Conservation (phyloP, 2,797 vertebrate genomes). For the Macroramphosus scolopax region DNA sequence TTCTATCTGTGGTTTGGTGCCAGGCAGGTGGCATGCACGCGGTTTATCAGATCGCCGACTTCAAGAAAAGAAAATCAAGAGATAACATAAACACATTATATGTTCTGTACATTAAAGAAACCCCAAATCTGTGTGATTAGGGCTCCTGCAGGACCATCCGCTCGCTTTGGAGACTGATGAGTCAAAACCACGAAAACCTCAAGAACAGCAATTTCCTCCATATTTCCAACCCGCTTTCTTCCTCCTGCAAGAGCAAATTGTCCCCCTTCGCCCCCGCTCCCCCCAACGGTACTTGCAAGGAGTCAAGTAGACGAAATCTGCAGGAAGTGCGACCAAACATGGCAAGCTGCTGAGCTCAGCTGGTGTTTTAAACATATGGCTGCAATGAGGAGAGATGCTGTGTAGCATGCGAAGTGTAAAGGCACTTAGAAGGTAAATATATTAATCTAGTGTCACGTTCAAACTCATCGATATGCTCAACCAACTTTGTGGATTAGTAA, state of each 20-base stretch:
- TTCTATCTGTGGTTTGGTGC: neutral
- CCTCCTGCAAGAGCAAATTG: constrained; percentile 55
- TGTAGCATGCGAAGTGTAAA: too few relatives aligned
- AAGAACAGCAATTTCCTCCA: constrained; percentile 74
- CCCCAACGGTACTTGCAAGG: too few relatives aligned
- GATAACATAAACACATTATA: constrained; percentile 39
- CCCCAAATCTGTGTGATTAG: constrained; percentile 53
- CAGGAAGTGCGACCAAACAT: constrained; percentile 55
- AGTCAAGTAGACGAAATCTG: constrained; percentile 45
- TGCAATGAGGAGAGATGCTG: constrained; percentile 19
- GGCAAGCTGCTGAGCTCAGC: constrained; percentile 56
- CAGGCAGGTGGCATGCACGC: too few relatives aligned
- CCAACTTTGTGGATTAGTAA: too few relatives aligned
- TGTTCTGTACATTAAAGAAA: constrained; percentile 29
- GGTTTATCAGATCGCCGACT: too few relatives aligned
- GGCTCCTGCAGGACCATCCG: constrained; percentile 49
- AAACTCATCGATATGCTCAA: too few relatives aligned
- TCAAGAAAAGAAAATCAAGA: constrained; percentile 19
- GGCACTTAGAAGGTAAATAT: neutral
- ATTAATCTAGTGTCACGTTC: neutral
- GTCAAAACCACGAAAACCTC: constrained; percentile 77
- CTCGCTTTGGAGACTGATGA: constrained; percentile 63
- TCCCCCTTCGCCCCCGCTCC: constrained; percentile 6
- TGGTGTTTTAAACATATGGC: constrained; percentile 57
- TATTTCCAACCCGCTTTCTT: constrained; percentile 56